Conservation (phyloP, 2,888 invertebrate genomes). For the Eristalis arbustorum region DNA sequence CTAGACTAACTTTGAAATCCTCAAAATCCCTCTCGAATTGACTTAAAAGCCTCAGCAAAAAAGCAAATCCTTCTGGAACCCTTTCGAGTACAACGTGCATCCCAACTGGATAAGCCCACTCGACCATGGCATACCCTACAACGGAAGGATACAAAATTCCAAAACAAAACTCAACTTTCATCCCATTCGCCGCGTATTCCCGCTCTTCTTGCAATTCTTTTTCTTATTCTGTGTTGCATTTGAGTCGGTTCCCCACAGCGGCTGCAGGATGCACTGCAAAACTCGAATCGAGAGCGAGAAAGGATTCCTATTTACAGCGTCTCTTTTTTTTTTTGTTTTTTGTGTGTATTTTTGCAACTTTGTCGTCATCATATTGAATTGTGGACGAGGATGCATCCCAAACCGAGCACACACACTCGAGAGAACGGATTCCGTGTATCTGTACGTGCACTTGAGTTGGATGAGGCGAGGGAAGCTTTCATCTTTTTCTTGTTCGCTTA, state of each 20-base stretch:
- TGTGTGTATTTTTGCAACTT: constrained; percentile 4
- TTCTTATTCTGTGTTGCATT: neutral
- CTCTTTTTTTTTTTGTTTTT: neutral
- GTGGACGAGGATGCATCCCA: constrained; percentile 14
- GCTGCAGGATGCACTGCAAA: neutral
- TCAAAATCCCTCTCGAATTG: too few relatives aligned
- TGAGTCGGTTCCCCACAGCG: neutral
- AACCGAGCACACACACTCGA: constrained; percentile 15
- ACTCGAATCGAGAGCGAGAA: neutral
- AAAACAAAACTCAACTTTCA: constrained; percentile 11
- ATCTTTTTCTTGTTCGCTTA: constrained; percentile 21
- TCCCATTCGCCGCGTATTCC: neutral
- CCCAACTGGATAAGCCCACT: neutral
- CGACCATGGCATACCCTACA: neutral
- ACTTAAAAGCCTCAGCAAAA: too few relatives aligned
- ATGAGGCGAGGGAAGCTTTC: neutral
- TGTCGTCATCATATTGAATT: constrained; percentile 17
- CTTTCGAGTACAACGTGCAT: too few relatives aligned
- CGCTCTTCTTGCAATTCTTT: neutral
- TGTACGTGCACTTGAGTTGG: constrained; percentile 8
- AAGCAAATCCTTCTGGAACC: too few relatives aligned
- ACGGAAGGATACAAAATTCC: neutral
- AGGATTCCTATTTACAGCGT: neutral
- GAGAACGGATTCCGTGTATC: constrained; percentile 2
- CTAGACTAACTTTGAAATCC: too few relatives aligned